Base-by-base conservation (phyloP, 2,113 vertebrate species). In the Passer domesticus region DNA sequence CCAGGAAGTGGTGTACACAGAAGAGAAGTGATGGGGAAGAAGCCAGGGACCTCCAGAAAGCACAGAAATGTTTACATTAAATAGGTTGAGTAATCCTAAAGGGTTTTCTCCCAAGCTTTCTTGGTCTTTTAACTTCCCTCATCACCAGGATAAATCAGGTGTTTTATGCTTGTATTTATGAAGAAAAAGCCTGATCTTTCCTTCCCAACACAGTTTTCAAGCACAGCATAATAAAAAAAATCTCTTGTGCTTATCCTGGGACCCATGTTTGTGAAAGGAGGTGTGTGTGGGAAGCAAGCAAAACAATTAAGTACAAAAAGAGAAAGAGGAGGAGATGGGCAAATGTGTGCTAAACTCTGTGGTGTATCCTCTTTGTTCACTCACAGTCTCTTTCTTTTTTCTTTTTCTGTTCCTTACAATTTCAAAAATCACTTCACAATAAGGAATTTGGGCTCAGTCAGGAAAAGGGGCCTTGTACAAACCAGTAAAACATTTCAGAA, bases 1-100 rank as follows among this genome's bases (percentile, higher is more conserved):
- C 7, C 1, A 11, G 27, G 7, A 63, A 50, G 6, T 15, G 30
- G 9, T 15, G 15, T 30, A 31, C 1, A 4, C 4, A 28, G 35
- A 76, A 63, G 2, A 73, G 44, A 16, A 50, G 11, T 16, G 1
- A 15, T 1, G 1, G 27, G 11, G 8, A 14, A 80, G 24, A 50
- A 58, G 14, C 7, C n/a, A 43, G 17, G 4, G 13, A 84, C 22
- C 19, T 95, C 23, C 33, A 75, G 62, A 84, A 63, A 23, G 3
- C 28, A 21, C 28, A 43, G 31, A 72, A 84, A 64, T 23, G 35
- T 0, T 0, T 35, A 25, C 25, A 12, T 24, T 31, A 52, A 87
- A 56, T 17, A 69, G 20, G 8, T 56, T 16, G 49, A 59, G 6
- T 60, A 50, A 60, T 60, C 27, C 15, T 15, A 3, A 77, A 73